Conservation (phyloP, 2,888 invertebrate genomes). For the Drosophila tanythrix region DNA sequence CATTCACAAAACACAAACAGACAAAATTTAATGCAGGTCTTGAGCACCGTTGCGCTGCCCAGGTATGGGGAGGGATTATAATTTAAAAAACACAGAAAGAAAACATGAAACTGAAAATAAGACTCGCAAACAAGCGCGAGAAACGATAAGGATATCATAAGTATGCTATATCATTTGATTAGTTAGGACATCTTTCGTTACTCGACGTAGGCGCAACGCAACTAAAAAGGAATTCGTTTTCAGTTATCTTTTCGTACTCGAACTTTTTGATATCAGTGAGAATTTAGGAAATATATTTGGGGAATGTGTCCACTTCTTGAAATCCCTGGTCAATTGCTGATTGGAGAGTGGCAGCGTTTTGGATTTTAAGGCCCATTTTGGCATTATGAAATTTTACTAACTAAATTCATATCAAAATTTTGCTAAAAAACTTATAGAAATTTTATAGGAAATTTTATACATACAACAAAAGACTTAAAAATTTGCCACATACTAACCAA, state of each 20-base stretch:
- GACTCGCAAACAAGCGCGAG: conserved; percentile 50
- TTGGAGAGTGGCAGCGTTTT: conserved; percentile 52
- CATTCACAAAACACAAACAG: conserved; percentile 34
- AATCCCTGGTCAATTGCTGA: conserved; percentile 50
- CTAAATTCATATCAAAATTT: conserved; percentile 21
- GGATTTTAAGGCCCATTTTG: conserved; percentile 47
- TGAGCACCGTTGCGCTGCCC: conserved; percentile 39
- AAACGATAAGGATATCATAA: conserved; percentile 29
- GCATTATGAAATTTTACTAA: conserved; percentile 16
- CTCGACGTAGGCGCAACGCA: conserved; percentile 68
- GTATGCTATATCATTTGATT: not conserved
- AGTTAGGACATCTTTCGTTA: conserved; percentile 30
- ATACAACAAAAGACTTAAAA: conserved; percentile 27
- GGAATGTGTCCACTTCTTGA: conserved; percentile 28
- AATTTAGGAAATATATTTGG: conserved; percentile 27
- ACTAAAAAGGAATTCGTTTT: conserved; percentile 71
- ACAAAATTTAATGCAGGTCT: conserved; percentile 19
- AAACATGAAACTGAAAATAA: conserved; percentile 24
- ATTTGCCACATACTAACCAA: not conserved
- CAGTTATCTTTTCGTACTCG: conserved; percentile 51
- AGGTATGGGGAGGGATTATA: conserved; percentile 51
- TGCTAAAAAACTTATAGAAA: conserved; percentile 4
- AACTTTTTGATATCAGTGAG: conserved; percentile 58
- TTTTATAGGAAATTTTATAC: conserved; percentile 7
- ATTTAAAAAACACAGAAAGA: conserved; percentile 32